Evolutionary conservation across 2,113 vertebrate species (phyloP).

Genomic region (Acinonyx jubatus): DNA sequence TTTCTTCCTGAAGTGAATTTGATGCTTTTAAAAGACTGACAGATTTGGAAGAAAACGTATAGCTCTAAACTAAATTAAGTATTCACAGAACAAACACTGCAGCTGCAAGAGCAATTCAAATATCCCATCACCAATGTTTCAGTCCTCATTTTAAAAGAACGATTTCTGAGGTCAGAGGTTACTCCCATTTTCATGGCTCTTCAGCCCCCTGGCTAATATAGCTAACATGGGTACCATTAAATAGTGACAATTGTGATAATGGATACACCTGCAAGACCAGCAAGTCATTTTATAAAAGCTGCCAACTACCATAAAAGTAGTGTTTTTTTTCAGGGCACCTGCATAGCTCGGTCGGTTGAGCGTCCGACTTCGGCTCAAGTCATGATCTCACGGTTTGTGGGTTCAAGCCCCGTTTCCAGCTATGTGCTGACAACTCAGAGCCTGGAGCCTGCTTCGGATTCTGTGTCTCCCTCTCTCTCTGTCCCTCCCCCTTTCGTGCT

Average conservation of each 20-base stretch:
- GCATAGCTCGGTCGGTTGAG: no score
- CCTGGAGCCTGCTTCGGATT: no score
- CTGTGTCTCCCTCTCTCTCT: no score
- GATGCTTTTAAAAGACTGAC: slow-evolving; percentile 69
- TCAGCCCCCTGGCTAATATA: slow-evolving; percentile 60
- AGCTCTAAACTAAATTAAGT: slow-evolving; percentile 76
- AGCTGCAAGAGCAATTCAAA: slow-evolving; percentile 76
- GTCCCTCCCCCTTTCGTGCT: no score
- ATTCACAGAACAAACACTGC: slow-evolving; percentile 71
- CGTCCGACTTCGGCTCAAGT: no score
- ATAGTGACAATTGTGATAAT: slow-evolving; percentile 51
- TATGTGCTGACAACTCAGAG: no score
- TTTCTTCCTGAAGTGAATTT: slow-evolving; percentile 64
- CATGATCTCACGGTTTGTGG: no score
- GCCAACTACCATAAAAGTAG: slow-evolving; percentile 43
- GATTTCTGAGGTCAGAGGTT: slow-evolving; percentile 70
- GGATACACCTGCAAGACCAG: slow-evolving; percentile 50
- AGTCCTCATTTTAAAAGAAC: slow-evolving; percentile 71
- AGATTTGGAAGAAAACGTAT: slow-evolving; percentile 69
- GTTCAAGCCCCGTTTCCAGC: no score
- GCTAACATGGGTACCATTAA: slow-evolving; percentile 60
- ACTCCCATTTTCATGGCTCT: slow-evolving; percentile 66
- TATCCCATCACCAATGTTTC: slow-evolving; percentile 70
- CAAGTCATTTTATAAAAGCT: slow-evolving; percentile 55
- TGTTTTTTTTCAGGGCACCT: slow-evolving; percentile 36